Evolutionary conservation across 30 jellyfish, hydroid and myxozoan genomes (phyloP).

Genomic region (Hydractinia symbiolongicarpus): DNA sequence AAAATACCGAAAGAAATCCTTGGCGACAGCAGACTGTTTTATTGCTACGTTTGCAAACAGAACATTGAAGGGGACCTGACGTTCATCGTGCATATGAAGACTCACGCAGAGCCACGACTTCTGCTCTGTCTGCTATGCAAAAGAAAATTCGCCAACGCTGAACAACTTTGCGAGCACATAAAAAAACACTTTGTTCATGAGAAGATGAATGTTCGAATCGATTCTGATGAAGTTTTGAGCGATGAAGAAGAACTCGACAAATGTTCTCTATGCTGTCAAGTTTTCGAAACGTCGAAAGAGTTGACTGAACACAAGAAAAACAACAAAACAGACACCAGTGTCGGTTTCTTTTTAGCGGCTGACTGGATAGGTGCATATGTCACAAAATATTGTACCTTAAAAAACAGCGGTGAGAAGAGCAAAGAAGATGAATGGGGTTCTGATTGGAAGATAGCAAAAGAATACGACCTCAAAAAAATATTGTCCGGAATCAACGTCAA

Average conservation of each 20-base stretch:
- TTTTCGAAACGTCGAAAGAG: constrained; percentile 18
- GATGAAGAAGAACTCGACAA: neutral
- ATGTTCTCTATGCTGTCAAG: constrained; percentile 19
- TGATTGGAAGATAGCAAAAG: constrained; percentile 28
- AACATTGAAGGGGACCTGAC: constrained; percentile 45
- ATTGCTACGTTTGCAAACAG: constrained; percentile 26
- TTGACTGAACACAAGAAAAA: neutral
- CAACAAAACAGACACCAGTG: neutral
- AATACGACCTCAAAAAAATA: constrained; percentile 6
- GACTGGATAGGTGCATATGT: neutral
- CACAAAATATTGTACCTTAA: neutral
- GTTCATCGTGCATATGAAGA: constrained; percentile 30
- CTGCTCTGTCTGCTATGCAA: constrained; percentile 24
- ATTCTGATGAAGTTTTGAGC: neutral
- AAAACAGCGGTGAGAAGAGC: neutral
- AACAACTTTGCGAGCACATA: neutral
- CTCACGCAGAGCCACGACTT: constrained; percentile 9
- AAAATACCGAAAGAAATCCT: constrained; percentile 13
- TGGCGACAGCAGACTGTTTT: constrained; percentile 28
- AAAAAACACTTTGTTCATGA: constrained; percentile 18
- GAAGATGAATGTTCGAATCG: neutral
- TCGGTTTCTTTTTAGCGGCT: neutral
- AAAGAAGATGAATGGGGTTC: neutral
- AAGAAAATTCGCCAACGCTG: neutral
- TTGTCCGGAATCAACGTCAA: neutral